Evolutionary conservation across 2,113 vertebrate genomes (phyloP).

Genomic region (Phylloscopus trochiloides): DNA sequence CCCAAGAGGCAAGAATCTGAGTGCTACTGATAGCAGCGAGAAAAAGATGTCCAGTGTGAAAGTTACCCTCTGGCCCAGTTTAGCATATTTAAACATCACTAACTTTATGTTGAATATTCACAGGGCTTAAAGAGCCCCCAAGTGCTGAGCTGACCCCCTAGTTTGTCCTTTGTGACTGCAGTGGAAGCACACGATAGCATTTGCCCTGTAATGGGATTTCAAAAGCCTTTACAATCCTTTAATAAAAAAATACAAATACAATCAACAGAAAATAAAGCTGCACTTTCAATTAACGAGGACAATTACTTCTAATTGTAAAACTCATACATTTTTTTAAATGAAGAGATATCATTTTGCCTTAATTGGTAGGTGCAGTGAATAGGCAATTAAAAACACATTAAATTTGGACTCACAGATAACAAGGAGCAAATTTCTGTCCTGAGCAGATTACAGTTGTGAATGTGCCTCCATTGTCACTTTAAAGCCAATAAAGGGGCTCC

Average conservation of each 20-base stretch:
- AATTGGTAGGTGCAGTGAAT: constrained; percentile 71
- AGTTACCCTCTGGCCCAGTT: background rate
- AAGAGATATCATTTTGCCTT: constrained; percentile 67
- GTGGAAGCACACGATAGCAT: background rate
- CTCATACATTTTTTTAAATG: constrained; percentile 73
- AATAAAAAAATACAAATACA: background rate
- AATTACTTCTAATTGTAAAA: constrained; percentile 74
- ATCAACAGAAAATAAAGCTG: constrained; percentile 71
- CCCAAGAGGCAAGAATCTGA: background rate
- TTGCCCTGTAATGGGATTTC: constrained; percentile 30
- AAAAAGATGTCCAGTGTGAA: background rate
- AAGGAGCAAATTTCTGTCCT: constrained; percentile 36
- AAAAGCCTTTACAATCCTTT: constrained; percentile 51
- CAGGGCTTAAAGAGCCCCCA: background rate
- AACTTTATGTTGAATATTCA: background rate
- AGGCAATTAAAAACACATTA: constrained; percentile 78
- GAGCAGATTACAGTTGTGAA: constrained; percentile 27
- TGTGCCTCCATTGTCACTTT: background rate
- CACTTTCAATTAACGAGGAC: constrained; percentile 75
- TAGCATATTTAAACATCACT: background rate
- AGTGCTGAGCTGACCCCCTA: background rate
- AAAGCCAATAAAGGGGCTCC: background rate
- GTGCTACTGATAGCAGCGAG: background rate
- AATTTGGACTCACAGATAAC: constrained; percentile 60
- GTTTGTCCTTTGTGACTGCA: background rate